Base-by-base conservation (phyloP, 2,113 vertebrate genomes). In the Dasyprocta punctata region DNA sequence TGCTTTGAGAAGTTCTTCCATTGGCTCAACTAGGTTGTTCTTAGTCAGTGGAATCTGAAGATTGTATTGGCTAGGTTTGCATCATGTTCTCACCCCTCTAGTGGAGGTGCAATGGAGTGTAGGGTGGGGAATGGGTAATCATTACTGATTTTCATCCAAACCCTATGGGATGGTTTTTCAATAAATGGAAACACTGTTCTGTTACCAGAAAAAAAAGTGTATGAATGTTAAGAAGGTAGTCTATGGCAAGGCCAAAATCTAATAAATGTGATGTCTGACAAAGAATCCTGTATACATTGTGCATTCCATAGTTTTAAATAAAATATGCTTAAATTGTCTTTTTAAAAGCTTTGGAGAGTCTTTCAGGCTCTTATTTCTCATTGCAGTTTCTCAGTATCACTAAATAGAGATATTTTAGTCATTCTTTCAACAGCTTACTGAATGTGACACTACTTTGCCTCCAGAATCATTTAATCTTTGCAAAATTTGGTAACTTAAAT, bases 401-500 rank as follows among this genome's bases (percentile, higher is more conserved):
- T 87, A 9, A 38, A 75, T 89, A 60, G 14, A 93, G 88, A 63
- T 94, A 80, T 75, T 92, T 97, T 65, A 93, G 78, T 87, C 14
- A 81, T 92, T 96, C 47, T 92, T 96, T 90, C 26, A 95, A 80
- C 33, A 95, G 4, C 85, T 94, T 95, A 41, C 86, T 91, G 41
- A 69, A 67, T 96, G 10, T 61, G 84, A 78, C 17, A 84, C 19
- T 89, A 4, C 90, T 93, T 92, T 73, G 58, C 52, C 26, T 93
- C 7, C 36, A 87, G 61, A 87, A 56, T 97, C 41, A 87, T 82
- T 93, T 93, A 81, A 92, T 92, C 30, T 96, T 96, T 94, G 93
- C 56, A 77, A 61, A 90, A n/a, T 36, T 77, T 92, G 36, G n/a
- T 82, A 86, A 78, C 90, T 96, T 14, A 67, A 77, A 83, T 69